Base-by-base conservation (phyloP, 2,797 vertebrate genomes). In the Syncerus caffer region DNA sequence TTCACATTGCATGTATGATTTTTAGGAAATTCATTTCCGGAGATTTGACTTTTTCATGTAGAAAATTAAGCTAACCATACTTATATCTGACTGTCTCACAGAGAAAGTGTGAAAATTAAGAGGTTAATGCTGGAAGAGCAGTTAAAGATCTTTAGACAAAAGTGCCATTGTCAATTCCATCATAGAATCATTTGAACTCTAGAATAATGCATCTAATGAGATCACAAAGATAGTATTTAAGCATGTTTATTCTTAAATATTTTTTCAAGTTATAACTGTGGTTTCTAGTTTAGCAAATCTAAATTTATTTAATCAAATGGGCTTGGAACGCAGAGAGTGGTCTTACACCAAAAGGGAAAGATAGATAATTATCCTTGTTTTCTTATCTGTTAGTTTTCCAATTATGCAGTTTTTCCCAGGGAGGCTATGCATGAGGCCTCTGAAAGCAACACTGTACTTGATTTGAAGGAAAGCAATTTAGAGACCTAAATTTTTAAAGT, bases 281-380 rank as follows among this genome's bases (percentile, higher is more conserved):
- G 57, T 91, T 95, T 90, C 82, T 88, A 85, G 85, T 96, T 96
- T 95, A 97, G 82, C 60, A 78, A 62, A 83, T 94, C 53, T 96
- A 88, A 86, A 83, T 96, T 94, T 94, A 96, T 86, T 97, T 96
- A 96, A 86, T 90, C 82, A 84, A 95, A 84, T 91, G 64, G 79
- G 38, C 62, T 57, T 95, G 62, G 93, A 96, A 83, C n/a, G 51
- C 85, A 64, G 85, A 96, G 55, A 64, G 8, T 55, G 86, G 90
- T 85, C 93, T 96, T 93, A 89, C 2, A 89, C 74, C 51, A n/a
- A 83, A 92, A 96, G 83, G 45, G 82, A 58, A 71, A 85, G 51
- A 57, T 31, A 96, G 76, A 85, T 90, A 95, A 92, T 93, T 93
- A 83, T 78, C 58, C 13, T 93, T 64, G 62, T 58, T 90, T 95